Evolutionary conservation across 2,113 vertebrate genomes (phyloP), one percentile per base, ranked within the genome.

Genomic region (Neomonachus schauinslandi): DNA sequence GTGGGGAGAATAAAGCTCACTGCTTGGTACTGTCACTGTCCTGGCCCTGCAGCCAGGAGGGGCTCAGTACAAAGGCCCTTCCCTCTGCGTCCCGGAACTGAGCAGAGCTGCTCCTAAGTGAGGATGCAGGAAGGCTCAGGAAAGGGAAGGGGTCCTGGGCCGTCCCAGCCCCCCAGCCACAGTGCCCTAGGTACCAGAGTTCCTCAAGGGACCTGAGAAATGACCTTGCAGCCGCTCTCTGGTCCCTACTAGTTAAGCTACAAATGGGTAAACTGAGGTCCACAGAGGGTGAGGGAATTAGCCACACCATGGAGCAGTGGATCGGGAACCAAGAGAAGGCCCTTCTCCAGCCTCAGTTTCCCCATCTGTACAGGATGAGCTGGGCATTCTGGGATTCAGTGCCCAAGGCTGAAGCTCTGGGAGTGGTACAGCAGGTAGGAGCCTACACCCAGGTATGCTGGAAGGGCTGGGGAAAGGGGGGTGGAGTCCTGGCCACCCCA

Each of bases 41-140:
- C 69, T 46, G 28, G 55, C 5, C 49, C 79, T 65, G 53, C 8
- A 49, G 24, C n/a, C 49, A 1, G 28, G 33, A 0, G 1, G 8
- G 57, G 11, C 31, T 84, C 57, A 1, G 26, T 13, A 13, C 77
- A 79, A 5, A 72, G 49, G 36, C 55, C 57, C 49, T 3, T 71
- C 49, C 39, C 33, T 53, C 18, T 53, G 46, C 0, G 1, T 15
- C 21, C 49, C 1, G 1, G 46, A n/a, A 19, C 57, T 1, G 13
- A n/a, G 76, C 84, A 13, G 31, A 71, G 42, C 61, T 0, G 0
- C 12, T 79, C 26, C 83, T 51, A 8, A 15, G 53, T 18, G 42
- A 57, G 33, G 59, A 11, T 6, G 13, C 19, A 14, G 53, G 51
- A n/a, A n/a, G 65, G 13, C 2, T 42, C 5, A 1, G 59, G n/a